These are phyloP conservation scores for Lycocorax pyrrhopterus DNA, from an alignment of 2,113 vertebrate species.

Conservation along the genomic window DNA sequence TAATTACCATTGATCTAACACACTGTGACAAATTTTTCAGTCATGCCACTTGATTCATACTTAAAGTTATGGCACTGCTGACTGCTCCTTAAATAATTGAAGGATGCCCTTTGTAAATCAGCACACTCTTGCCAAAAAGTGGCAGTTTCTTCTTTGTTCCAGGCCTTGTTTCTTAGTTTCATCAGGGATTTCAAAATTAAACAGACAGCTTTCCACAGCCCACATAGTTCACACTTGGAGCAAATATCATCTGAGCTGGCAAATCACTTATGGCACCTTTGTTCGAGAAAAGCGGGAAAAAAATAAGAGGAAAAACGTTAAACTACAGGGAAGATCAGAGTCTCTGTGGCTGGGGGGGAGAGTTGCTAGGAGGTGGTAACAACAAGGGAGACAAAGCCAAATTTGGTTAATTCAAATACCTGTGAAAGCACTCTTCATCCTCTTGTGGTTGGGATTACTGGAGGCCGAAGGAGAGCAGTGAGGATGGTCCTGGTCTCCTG, in stretches of 20 bases:
- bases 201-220: slow-evolving; percentile 54
- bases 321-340: neutral
- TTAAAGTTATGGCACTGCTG: slow-evolving; percentile 73
- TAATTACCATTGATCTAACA: slow-evolving; percentile 99
- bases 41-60: slow-evolving; percentile 88
- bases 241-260: slow-evolving; percentile 32
- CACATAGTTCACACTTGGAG: neutral
- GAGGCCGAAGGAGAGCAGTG: neutral
- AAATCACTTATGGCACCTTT: slow-evolving; percentile 53
- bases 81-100: slow-evolving; percentile 75
- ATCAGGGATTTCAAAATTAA: slow-evolving; percentile 68
- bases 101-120: slow-evolving; percentile 74
- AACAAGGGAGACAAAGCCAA: neutral
- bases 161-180: slow-evolving; percentile 56
- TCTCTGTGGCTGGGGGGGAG: neutral
- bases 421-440: neutral
- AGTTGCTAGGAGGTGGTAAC: neutral
- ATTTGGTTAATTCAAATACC: neutral
- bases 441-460: neutral
- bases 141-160: slow-evolving; percentile 65
- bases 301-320: neutral
- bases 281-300: neutral
- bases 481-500: neutral
- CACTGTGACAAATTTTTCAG: slow-evolving; percentile 87
- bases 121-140: slow-evolving; percentile 48